phyloP scores from a whole-genome alignment of 2,888 invertebrate genomes.

The Bombylius discolor region DNA sequence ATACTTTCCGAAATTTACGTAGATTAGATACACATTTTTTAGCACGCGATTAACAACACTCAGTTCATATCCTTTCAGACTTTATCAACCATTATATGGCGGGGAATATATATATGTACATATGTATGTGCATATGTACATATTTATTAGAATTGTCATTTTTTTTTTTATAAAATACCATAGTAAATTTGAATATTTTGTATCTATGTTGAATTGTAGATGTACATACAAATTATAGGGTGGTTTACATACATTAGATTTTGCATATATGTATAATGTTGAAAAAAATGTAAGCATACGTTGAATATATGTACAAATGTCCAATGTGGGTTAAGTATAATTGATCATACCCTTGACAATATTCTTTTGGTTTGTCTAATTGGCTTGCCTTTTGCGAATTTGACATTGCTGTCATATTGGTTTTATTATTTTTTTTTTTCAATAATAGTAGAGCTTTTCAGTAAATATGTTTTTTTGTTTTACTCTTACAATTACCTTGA shows the following conservation, averaged over 20 bases:
- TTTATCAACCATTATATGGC: too few species aligned
- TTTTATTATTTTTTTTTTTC: not conserved
- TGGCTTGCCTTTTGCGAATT: not conserved
- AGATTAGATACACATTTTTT: too few species aligned
- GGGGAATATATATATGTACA: not conserved
- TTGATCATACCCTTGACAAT: conserved; percentile 18
- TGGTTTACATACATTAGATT: not conserved
- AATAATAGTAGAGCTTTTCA: too few species aligned
- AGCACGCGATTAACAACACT: too few species aligned
- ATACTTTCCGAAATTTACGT: too few species aligned
- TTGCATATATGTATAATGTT: not conserved
- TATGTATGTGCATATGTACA: too few species aligned
- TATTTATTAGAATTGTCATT: not conserved
- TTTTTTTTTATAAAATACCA: too few species aligned
- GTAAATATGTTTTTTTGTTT: not conserved
- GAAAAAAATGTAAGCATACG: not conserved
- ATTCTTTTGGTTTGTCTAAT: conserved; percentile 2
- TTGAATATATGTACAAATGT: conserved; percentile 5
- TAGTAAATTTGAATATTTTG: too few species aligned
- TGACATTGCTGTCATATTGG: not conserved
- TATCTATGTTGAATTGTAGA: not conserved
- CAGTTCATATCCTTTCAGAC: too few species aligned
- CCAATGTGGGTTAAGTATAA: conserved; percentile 20
- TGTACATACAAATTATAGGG: not conserved
- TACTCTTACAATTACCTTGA: not conserved